These are phyloP conservation scores for Synergus umbraculus DNA, from an alignment of 2,888 invertebrate genomes.

Conservation along the genomic window DNA sequence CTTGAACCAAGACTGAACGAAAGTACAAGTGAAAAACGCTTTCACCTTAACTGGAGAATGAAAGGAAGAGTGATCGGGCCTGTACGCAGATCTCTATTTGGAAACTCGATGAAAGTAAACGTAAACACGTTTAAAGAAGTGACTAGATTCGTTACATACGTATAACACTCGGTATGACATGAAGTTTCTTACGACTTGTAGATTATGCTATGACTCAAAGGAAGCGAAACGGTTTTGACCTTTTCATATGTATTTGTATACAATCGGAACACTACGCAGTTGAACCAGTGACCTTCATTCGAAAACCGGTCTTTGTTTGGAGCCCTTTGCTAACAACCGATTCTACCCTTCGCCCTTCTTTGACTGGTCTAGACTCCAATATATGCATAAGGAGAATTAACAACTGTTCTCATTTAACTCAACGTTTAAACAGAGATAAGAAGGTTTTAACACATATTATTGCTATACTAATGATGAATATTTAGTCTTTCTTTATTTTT, in stretches of 20 bases:
- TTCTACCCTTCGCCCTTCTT: slow-evolving; percentile 41
- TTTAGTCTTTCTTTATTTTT: too few species aligned
- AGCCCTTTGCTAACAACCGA: slow-evolving; percentile 63
- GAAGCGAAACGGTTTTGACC: slow-evolving; percentile 58
- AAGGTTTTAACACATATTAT: too few species aligned
- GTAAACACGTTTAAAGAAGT: slow-evolving; percentile 28
- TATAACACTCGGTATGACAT: background rate
- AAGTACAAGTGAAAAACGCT: slow-evolving; percentile 58
- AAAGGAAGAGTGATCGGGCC: slow-evolving; percentile 17
- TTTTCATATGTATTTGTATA: slow-evolving; percentile 37
- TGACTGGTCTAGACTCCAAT: too few species aligned
- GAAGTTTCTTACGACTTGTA: background rate
- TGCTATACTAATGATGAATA: too few species aligned
- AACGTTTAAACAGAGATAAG: too few species aligned
- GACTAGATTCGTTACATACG: slow-evolving; percentile 38
- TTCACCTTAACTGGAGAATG: slow-evolving; percentile 46
- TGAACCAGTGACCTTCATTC: slow-evolving; percentile 77
- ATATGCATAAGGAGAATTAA: too few species aligned
- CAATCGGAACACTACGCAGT: slow-evolving; percentile 58
- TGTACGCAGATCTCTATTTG: background rate
- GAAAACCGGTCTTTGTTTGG: slow-evolving; percentile 74
- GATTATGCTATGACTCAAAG: slow-evolving; percentile 46
- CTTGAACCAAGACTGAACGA: slow-evolving; percentile 50
- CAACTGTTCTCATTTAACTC: too few species aligned
- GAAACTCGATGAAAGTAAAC: slow-evolving; percentile 14